Conservation (phyloP, 37 sponge, comb jelly and placozoan genomes). For the Chondrosia reniformis region DNA sequence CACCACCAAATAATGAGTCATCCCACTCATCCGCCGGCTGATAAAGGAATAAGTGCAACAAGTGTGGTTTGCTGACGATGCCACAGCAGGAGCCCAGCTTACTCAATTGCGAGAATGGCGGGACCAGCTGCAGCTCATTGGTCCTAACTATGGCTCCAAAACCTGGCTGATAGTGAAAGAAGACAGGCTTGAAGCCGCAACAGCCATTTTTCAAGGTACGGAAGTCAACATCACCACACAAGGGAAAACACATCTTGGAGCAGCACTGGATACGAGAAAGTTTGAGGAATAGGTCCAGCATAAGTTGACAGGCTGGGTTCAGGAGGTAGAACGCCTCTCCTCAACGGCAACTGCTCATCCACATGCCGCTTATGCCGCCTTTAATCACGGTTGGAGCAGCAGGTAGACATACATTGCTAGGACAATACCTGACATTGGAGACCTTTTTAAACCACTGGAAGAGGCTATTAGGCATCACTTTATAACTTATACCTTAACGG, state of each 20-base stretch:
- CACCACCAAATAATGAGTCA: too few species aligned
- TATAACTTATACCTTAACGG: neutral
- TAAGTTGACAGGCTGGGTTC: neutral
- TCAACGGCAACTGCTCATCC: neutral
- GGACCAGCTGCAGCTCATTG: constrained; percentile 1
- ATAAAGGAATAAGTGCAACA: neutral
- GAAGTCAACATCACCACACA: neutral
- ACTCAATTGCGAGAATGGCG: constrained; percentile 1
- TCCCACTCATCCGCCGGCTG: constrained; percentile 9
- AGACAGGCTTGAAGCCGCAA: neutral
- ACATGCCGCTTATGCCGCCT: neutral
- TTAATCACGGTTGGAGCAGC: neutral
- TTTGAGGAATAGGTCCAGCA: neutral
- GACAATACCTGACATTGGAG: neutral
- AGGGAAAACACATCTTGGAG: neutral
- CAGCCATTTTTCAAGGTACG: neutral
- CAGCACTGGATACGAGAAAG: neutral
- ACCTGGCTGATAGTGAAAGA: constrained; percentile 19
- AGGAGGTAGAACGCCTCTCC: neutral
- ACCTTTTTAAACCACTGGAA: neutral
- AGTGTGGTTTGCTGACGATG: neutral
- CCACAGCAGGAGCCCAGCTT: neutral
- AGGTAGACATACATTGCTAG: neutral
- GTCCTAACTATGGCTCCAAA: constrained; percentile 11
- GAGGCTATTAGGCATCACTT: neutral